phyloP scores from a whole-genome alignment of 1,140 invertebrate species.

The Aphelinus atriplicis region DNA sequence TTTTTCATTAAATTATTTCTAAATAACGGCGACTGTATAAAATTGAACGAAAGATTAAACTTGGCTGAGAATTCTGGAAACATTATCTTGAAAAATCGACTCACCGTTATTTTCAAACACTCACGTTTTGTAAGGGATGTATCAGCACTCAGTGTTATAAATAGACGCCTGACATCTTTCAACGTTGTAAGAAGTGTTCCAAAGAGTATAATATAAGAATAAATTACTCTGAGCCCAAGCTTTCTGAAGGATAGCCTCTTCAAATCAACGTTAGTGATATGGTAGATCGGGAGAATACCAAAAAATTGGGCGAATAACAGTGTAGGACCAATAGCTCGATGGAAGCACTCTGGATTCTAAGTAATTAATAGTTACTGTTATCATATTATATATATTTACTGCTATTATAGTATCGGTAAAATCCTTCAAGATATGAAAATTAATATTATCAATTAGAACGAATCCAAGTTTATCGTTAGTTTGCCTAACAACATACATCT shows the following conservation, averaged over 20 bases:
- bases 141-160: conserved; percentile 53
- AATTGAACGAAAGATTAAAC: no score
- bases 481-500: conserved; percentile 25
- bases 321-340: conserved; percentile 52
- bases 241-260: conserved; percentile 49
- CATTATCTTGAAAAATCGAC: no score
- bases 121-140: conserved; percentile 55
- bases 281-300: conserved; percentile 56
- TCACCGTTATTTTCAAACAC: no score
- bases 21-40: no score
- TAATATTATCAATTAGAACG: no score
- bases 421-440: no score
- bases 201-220: conserved; percentile 44
- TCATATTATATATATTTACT: no score
- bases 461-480: no score
- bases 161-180: conserved; percentile 54
- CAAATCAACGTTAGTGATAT: conserved; percentile 44
- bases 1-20: no score
- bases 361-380: no score
- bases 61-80: no score
- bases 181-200: conserved; percentile 47
- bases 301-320: conserved; percentile 57
- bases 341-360: conserved; percentile 58
- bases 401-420: no score
- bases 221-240: conserved; percentile 46